Conservation (phyloP, 35 echinoderm and acorn worm genomes). For the Apostichopus japonicus region DNA sequence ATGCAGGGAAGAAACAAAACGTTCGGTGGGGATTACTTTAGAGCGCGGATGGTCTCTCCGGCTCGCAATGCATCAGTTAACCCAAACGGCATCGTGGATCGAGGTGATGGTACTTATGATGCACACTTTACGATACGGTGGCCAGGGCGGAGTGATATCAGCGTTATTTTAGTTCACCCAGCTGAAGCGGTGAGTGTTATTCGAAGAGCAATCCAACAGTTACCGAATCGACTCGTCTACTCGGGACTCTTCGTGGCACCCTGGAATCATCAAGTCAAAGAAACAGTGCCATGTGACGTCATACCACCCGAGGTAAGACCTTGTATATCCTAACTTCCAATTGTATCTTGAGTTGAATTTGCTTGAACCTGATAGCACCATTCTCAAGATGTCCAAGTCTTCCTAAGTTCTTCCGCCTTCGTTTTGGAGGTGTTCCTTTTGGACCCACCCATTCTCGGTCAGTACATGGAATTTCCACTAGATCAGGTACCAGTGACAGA, state of each 20-base stretch:
- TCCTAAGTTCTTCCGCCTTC: too few relatives aligned
- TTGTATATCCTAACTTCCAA: too few relatives aligned
- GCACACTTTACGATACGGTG: neutral
- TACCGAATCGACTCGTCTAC: neutral
- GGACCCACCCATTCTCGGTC: too few relatives aligned
- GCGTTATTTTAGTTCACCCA: neutral
- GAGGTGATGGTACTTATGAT: conserved; percentile 1
- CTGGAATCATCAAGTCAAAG: neutral
- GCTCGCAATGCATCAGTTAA: neutral
- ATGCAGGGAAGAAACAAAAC: neutral
- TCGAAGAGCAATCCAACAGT: neutral
- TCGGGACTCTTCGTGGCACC: neutral
- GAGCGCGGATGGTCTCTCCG: neutral
- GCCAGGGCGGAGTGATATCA: neutral
- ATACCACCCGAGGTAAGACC: too few relatives aligned
- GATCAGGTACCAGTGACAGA: too few relatives aligned
- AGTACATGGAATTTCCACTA: too few relatives aligned
- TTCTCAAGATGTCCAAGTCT: too few relatives aligned
- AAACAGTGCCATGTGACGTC: neutral
- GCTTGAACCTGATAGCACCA: too few relatives aligned
- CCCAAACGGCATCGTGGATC: neutral
- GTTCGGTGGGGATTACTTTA: neutral
- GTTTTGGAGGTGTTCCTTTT: too few relatives aligned
- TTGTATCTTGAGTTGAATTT: too few relatives aligned
- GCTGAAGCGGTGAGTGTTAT: neutral